Base-by-base conservation (phyloP, 2,113 vertebrate genomes). In the Galeopterus variegatus region DNA sequence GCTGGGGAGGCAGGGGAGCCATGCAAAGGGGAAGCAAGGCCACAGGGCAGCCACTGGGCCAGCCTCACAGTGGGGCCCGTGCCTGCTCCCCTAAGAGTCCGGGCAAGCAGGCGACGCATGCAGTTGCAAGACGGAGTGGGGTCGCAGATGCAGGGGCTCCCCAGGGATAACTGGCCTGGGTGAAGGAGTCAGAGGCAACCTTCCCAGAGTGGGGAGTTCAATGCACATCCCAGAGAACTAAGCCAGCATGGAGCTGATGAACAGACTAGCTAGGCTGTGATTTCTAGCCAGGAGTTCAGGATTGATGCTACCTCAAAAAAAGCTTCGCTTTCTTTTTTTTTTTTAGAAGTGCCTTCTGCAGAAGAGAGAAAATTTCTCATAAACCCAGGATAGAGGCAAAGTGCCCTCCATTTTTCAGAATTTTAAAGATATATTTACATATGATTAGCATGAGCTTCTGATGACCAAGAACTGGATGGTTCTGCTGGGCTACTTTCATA, bases 11-110 rank as follows among this genome's bases (percentile, higher is more conserved):
- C 96, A 95, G 97, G 95, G 86, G 96, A 96, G 89, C 95, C 97
- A 98, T 97, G 97, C 97, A 98, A 65, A 96, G 81, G 95, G 97
- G 96, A 70, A 93, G 97, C 95, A 94, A 72, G 8, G 92, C 28
- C 75, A 97, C 98, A 97, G 98, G 98, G 98, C 98, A 98, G 97
- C 98, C 98, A 98, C 97, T 62, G 98, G 97, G 97, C 95, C 96
- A 95, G 97, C 97, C 95, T 94, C 89, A 65, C 92, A 95, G 87
- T 67, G 96, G 97, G 94, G 83, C 92, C 93, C 67, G 14, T 52
- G 87, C 92, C 96, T 96, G 97, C 93, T 70, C 69, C 76, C 75
- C 69, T 82, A 31, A 93, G 95, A 96, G 88, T 73, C 13, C 4
- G 83, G 91, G 75, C 41, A 58, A 89, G 90, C 96, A 94, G 95